These are phyloP conservation scores for Perca fluviatilis DNA, from an alignment of 2,113 vertebrate genomes.

Conservation along the genomic window DNA sequence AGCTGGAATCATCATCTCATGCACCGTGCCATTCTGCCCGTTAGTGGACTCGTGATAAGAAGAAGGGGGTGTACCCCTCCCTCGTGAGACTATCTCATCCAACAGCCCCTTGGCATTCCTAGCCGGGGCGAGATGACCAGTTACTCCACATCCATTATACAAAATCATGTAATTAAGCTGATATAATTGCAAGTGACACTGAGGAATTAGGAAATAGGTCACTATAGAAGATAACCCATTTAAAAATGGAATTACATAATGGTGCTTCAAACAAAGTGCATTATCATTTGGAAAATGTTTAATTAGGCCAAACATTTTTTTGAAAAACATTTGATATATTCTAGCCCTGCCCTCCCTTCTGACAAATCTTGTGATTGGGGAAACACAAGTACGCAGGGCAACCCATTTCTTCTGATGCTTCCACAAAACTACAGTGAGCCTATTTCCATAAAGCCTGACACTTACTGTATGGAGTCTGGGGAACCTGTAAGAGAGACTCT, in stretches of 20 bases:
- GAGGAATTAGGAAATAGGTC: background rate
- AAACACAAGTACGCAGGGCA: background rate
- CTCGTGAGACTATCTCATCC: slow-evolving; percentile 77
- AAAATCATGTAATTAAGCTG: background rate
- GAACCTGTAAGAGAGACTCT: slow-evolving; percentile 48
- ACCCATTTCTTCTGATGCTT: background rate
- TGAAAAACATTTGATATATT: background rate
- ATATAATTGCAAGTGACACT: background rate
- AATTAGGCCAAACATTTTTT: background rate
- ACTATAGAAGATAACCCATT: background rate
- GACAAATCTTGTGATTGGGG: background rate
- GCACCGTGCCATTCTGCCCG: slow-evolving; percentile 36
- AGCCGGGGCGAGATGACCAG: slow-evolving; percentile 13
- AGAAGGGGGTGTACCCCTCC: slow-evolving; percentile 86
- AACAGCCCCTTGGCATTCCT: slow-evolving; percentile 43
- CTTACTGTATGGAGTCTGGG: slow-evolving; percentile 42
- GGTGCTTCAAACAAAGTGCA: background rate
- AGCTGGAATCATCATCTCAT: slow-evolving; percentile 56
- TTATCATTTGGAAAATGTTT: background rate
- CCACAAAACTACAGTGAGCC: background rate
- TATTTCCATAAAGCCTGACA: background rate
- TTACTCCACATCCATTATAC: slow-evolving; percentile 6
- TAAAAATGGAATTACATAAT: background rate
- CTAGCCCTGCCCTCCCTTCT: background rate
- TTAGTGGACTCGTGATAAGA: slow-evolving; percentile 75